phyloP scores from a whole-genome alignment of 2,888 invertebrate genomes.

The Sipha maydis region DNA sequence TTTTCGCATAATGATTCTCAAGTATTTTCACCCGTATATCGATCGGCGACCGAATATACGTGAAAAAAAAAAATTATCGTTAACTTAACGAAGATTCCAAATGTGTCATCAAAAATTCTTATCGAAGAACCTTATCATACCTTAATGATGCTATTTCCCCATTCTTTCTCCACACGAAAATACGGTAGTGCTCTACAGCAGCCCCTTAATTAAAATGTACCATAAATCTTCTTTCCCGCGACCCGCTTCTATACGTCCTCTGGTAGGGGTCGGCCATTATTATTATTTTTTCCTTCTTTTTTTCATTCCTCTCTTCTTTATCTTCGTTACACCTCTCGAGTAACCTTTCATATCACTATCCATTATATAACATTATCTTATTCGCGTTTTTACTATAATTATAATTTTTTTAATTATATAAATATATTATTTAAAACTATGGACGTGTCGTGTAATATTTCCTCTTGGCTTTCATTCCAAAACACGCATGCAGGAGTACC shows the following conservation, averaged over 20 bases:
- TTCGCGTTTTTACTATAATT: conserved; percentile 6
- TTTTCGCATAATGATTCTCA: too few species aligned
- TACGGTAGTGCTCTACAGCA: not conserved
- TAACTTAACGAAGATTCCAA: conserved; percentile 31
- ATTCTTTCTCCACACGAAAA: not conserved
- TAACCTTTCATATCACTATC: conserved; percentile 1
- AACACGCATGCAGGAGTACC: too few species aligned
- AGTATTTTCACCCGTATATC: not conserved
- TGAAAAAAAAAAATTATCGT: not conserved
- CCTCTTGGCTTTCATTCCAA: too few species aligned
- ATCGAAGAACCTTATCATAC: conserved; percentile 47
- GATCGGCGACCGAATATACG: not conserved
- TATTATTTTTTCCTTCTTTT: conserved; percentile 4
- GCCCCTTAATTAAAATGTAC: conserved; percentile 53
- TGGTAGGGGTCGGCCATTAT: conserved; percentile 8
- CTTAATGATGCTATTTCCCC: conserved; percentile 30
- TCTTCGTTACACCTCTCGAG: conserved; percentile 25
- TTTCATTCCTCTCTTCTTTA: not conserved
- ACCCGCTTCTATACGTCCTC: not conserved
- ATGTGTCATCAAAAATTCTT: conserved; percentile 46
- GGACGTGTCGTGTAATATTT: not conserved
- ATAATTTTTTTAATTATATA: not conserved
- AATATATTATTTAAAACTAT: not conserved
- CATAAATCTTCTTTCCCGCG: conserved; percentile 49
- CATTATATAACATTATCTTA: not conserved